These are phyloP conservation scores for Strigops habroptila DNA, from an alignment of 2,113 vertebrate species.

Conservation along the genomic window DNA sequence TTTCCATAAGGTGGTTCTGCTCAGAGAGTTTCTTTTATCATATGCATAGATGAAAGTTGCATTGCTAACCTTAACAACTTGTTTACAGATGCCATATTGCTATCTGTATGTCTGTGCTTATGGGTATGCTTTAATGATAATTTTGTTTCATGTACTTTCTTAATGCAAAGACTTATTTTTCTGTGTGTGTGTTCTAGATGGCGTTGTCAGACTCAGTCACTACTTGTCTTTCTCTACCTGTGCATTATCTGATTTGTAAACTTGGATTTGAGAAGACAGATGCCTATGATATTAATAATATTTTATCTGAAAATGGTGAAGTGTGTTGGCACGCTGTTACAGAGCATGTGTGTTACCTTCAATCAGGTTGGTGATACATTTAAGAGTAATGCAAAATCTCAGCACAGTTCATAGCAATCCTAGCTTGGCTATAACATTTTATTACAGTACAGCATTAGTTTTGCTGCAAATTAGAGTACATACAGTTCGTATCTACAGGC, in stretches of 20 bases:
- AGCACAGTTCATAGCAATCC: neutral
- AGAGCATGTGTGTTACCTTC: constrained; percentile 35
- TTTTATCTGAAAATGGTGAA: constrained; percentile 57
- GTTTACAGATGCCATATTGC: neutral
- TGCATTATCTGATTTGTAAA: constrained; percentile 71
- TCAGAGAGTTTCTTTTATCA: neutral
- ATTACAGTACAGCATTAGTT: neutral
- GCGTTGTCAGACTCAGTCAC: neutral
- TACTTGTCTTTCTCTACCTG: constrained; percentile 75
- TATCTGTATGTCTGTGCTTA: neutral
- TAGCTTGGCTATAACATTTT: neutral
- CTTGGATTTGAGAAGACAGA: constrained; percentile 70
- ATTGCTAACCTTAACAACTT: neutral
- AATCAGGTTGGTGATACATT: constrained; percentile 63
- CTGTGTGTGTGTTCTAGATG: constrained; percentile 59
- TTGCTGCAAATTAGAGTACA: neutral
- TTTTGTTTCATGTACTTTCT: neutral
- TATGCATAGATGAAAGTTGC: neutral
- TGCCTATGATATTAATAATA: neutral
- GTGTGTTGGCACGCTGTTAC: constrained; percentile 67
- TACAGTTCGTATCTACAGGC: neutral
- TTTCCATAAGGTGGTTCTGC: neutral
- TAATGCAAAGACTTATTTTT: neutral
- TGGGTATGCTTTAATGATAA: neutral
- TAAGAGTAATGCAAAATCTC: neutral